Percentiles rank a stretch among this genome's conserved stretches.
phyloP scores from a whole-genome alignment of 2,888 invertebrate genomes.

The Celastrina argiolus region DNA sequence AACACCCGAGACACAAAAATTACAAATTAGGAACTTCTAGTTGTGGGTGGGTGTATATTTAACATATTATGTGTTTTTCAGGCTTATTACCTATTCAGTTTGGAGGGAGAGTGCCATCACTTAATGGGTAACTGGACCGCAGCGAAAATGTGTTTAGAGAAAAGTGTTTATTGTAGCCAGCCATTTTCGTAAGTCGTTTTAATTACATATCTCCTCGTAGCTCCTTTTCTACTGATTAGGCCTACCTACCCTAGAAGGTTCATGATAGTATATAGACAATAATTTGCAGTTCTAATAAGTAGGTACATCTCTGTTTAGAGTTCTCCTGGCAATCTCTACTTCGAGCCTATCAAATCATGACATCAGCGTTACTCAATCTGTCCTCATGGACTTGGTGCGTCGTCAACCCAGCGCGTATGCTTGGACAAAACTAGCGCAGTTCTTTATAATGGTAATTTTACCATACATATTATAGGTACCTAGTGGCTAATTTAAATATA shows the following conservation, averaged over 20 bases:
- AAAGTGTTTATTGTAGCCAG: constrained; percentile 42
- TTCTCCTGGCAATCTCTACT: constrained; percentile 48
- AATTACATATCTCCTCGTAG: too few species aligned
- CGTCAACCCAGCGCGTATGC: constrained; percentile 60
- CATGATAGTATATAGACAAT: too few species aligned
- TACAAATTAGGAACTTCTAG: too few species aligned
- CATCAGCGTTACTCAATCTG: constrained; percentile 39
- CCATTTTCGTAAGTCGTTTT: constrained; percentile 50
- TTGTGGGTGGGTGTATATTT: too few species aligned
- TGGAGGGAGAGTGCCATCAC: constrained; percentile 60
- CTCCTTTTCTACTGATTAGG: too few species aligned
- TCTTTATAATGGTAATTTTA: constrained; percentile 42
- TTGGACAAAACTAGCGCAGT: constrained; percentile 62
- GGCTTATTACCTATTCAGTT: constrained; percentile 51
- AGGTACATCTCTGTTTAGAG: constrained; percentile 37
- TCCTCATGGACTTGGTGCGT: constrained; percentile 54
- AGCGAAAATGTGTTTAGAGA: constrained; percentile 46
- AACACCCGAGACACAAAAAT: too few species aligned
- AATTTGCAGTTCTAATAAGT: too few species aligned
- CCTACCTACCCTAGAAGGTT: background rate
- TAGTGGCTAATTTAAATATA: too few species aligned
- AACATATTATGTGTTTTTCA: too few species aligned
- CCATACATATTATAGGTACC: background rate
- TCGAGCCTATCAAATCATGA: constrained; percentile 34
- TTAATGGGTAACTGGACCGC: constrained; percentile 41